phyloP scores from a whole-genome alignment of 2,888 invertebrate genomes.

The Sepioteuthis lessoniana region DNA sequence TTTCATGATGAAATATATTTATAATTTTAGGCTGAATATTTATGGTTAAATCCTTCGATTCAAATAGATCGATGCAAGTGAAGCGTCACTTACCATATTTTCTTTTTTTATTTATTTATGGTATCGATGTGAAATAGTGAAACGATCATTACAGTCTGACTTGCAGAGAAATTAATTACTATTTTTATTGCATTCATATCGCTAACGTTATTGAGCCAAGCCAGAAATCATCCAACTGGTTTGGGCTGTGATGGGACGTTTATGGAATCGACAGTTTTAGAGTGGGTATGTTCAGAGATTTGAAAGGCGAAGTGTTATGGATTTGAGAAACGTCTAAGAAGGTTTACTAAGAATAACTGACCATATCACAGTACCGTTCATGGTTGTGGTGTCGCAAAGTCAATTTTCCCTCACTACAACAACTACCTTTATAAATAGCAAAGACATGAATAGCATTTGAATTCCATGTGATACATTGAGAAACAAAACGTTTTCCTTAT shows the following conservation, averaged over 20 bases:
- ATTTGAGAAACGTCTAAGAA: neutral
- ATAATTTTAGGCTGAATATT: neutral
- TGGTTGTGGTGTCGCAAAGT: neutral
- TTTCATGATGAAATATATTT: too few species aligned
- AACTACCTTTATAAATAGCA: neutral
- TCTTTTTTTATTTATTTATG: neutral
- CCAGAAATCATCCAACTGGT: neutral
- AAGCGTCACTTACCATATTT: neutral
- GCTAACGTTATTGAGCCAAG: neutral
- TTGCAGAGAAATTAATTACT: constrained; percentile 33
- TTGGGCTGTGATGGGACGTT: neutral
- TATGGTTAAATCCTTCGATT: neutral
- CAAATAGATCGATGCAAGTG: neutral
- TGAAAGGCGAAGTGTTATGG: neutral
- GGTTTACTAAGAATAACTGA: neutral
- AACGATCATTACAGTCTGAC: neutral
- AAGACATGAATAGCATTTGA: neutral
- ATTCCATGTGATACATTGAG: neutral
- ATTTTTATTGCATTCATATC: neutral
- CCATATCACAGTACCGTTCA: neutral
- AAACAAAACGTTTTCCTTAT: neutral
- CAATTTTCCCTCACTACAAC: neutral
- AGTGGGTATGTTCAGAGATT: neutral
- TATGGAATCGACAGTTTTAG: neutral
- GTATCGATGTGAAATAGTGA: neutral